Base-by-base conservation (phyloP, 2,888 invertebrate genomes). In the Homarus gammarus region DNA sequence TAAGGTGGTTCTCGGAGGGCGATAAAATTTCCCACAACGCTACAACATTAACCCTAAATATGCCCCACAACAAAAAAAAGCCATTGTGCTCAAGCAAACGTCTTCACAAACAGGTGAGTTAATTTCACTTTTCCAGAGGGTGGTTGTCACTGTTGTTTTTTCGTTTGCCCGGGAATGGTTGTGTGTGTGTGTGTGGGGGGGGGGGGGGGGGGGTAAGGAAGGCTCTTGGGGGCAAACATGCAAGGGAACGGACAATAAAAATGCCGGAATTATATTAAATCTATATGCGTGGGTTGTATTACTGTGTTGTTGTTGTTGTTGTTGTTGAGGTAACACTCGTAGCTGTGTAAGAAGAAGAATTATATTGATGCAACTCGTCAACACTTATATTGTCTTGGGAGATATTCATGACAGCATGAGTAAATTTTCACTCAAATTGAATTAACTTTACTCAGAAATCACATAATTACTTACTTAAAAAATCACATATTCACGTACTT, bases 21-120 rank as follows among this genome's bases (percentile, higher is more conserved):
- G 81, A 73, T 81, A 87, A 87, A 70, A 70, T 73, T 70, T 40
- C n/a, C 27, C 73, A 70, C 51, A 81, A 79, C 72, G 56, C 79
- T 79, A 72, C 73, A 86, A 49, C 87, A 87, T 87, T 79, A 87
- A 87, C 87, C 73, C 51, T 75, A 84, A 84, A 84, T 38, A 77
- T 3, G 33, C 86, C 81, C 36, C 73, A 81, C 79, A 87, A 87
- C 87, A 87, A 81, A 87, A 87, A 87, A 87, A 81, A 87, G 81
- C 87, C 87, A 87, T 87, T 87, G 72, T 79, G 72, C 49, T 79
- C 81, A 73, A 81, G 81, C 81, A 81, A 87, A 87, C 87, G 81
- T 87, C 87, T 87, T 87, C 87, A 87, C 87, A 87, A 87, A 87
- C 87, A 81, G 78, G 33, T 56, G 72, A 87, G 87, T 87, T 87